Evolutionary conservation across 1,140 invertebrate genomes (phyloP).

Genomic region (Caenorhabditis inopinata): DNA sequence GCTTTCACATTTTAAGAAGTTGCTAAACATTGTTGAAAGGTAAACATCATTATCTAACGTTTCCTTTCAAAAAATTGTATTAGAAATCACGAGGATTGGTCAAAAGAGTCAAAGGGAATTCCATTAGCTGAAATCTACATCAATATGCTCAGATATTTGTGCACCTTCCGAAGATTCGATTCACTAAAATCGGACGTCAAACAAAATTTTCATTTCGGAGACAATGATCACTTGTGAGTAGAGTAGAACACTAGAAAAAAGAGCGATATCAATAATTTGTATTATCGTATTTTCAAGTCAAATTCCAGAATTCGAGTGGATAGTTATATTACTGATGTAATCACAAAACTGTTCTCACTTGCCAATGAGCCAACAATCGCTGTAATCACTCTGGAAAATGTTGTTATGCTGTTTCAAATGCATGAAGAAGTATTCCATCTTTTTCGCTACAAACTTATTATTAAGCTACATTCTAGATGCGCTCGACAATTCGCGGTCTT

Average conservation of each 20-base stretch:
- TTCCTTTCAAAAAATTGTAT: not conserved
- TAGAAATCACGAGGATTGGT: not conserved
- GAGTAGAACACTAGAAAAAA: no score
- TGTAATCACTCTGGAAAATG: not conserved
- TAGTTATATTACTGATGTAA: not conserved
- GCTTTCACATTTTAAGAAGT: not conserved
- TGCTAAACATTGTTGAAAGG: not conserved
- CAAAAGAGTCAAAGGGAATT: not conserved
- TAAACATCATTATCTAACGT: not conserved
- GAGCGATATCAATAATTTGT: no score
- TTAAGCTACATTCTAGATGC: not conserved
- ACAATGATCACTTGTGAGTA: not conserved
- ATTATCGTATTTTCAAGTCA: no score
- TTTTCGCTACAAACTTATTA: no score
- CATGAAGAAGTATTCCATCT: not conserved
- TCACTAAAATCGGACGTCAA: not conserved
- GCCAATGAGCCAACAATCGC: slow-evolving; percentile 4
- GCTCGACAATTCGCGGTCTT: not conserved
- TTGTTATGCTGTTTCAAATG: not conserved
- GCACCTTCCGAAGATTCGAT: not conserved
- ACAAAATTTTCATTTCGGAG: not conserved
- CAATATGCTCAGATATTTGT: slow-evolving; percentile 5
- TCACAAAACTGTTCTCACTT: slow-evolving; percentile 15
- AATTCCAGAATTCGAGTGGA: not conserved
- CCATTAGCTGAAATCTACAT: slow-evolving; percentile 6